These are phyloP conservation scores for Cryptophagus acutangulus DNA, from an alignment of 2,888 invertebrate genomes.

Conservation along the genomic window DNA sequence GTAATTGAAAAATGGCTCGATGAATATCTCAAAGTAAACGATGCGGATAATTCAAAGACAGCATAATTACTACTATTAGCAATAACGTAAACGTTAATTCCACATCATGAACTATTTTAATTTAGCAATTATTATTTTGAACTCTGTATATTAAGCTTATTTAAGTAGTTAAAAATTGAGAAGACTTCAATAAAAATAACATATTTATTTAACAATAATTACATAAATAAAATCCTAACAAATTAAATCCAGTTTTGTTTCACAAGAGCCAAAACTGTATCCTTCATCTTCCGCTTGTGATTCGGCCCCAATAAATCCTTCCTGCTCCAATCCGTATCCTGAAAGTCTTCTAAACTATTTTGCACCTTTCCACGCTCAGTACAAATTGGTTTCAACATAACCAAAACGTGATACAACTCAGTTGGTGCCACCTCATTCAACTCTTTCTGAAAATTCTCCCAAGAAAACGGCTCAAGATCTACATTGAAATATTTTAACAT, in stretches of 20 bases:
- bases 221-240: slow-evolving; percentile 2
- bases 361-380: slow-evolving; percentile 49
- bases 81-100: too few species aligned
- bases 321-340: slow-evolving; percentile 43
- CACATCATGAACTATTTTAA: too few species aligned
- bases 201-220: slow-evolving; percentile 3
- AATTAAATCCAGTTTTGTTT: slow-evolving; percentile 42
- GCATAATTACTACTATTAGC: too few species aligned
- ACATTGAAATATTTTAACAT: slow-evolving; percentile 45
- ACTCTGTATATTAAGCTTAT: too few species aligned
- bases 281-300: slow-evolving; percentile 41
- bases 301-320: slow-evolving; percentile 41
- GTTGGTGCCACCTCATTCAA: slow-evolving; percentile 45
- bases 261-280: slow-evolving; percentile 39
- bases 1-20: slow-evolving; percentile 71
- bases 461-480: slow-evolving; percentile 41
- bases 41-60: slow-evolving; percentile 11
- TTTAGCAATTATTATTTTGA: slow-evolving; percentile 1
- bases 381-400: slow-evolving; percentile 51
- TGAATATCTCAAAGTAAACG: slow-evolving; percentile 47
- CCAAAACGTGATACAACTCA: slow-evolving; percentile 49
- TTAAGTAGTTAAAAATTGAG: too few species aligned
- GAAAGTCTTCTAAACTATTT: slow-evolving; percentile 46
- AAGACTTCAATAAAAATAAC: neutral
- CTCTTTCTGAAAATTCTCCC: slow-evolving; percentile 47